These are phyloP conservation scores for Dromas ardeola DNA, from an alignment of 2,113 vertebrate species.

Conservation along the genomic window DNA sequence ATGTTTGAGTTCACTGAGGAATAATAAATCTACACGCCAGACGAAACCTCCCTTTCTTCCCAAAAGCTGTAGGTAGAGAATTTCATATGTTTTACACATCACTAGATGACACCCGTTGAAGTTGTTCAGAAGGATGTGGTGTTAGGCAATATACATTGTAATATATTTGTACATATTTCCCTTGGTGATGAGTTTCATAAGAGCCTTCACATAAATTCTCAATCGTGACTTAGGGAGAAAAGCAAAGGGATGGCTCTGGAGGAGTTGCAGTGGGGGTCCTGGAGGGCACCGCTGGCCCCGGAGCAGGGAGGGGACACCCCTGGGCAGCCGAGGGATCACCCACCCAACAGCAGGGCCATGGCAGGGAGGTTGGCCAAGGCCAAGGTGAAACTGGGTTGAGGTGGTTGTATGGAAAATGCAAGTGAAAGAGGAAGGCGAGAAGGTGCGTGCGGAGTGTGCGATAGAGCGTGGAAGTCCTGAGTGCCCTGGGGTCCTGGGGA, in stretches of 20 bases:
- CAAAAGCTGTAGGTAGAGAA: background rate
- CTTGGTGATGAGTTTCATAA: accelerated
- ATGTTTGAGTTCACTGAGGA: background rate
- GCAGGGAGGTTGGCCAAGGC: background rate
- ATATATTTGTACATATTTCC: background rate
- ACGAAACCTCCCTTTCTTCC: background rate
- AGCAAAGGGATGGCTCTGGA: background rate
- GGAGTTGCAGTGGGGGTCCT: background rate
- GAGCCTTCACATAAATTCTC: background rate
- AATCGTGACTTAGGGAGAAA: accelerated
- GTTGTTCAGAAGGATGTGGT: background rate
- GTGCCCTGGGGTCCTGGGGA: accelerated
- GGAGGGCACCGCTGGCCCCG: background rate
- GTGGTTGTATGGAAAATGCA: background rate
- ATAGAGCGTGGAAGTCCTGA: accelerated
- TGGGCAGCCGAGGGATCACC: accelerated
- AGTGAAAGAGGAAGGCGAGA: accelerated
- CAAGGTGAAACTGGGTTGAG: accelerated
- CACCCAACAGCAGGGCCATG: accelerated
- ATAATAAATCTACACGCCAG: background rate
- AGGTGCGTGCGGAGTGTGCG: accelerated
- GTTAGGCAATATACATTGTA: background rate
- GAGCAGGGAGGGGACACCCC: background rate
- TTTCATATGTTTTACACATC: background rate
- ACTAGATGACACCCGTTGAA: background rate